Evolutionary conservation across 2,113 vertebrate genomes (phyloP), one percentile per base, ranked within the genome.

Genomic region (Dromaius novaehollandiae): DNA sequence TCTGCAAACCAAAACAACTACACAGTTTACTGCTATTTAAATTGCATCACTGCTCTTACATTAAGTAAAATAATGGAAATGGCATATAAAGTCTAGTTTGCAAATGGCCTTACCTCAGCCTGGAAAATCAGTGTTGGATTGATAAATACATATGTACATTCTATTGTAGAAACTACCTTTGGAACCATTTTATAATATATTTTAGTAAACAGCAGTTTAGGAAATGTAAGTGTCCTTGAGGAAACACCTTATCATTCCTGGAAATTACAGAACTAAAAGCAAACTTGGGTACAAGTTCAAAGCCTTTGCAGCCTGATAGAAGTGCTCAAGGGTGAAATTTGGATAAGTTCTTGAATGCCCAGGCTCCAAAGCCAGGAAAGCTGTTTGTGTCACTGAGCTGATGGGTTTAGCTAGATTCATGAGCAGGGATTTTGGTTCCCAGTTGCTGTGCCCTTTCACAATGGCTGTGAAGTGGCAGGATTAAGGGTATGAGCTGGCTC

Each of bases 101-200:
- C 26, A 88, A 74, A 56, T 44, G 7, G 56, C 17, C 0, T 1
- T n/a, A 34, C n/a, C 38, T 68, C 51, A 78, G 18, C 51, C n/a
- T 51, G n/a, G 38, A 86, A 86, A 78, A 60, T 3, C 18, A 22
- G 5, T 22, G 7, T 66, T 63, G 68, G 32, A 50, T 36, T 88
- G 86, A 74, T 40, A 70, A 92, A 42, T 19, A 18, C 14, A 73
- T 0, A 0, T 19, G 20, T 2, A n/a, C 7, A 5, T 63, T 89
- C 55, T 76, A 17, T 38, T 60, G 69, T 64, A 34, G 77, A 51
- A 84, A 82, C 11, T 30, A 6, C 28, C 28, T 70, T 75, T 61
- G 48, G 38, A 55, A 32, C 36, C 28, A 28, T 21, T 75, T 75
- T 56, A 30, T 56, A 42, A 30, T 75, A 30, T 20, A 51, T 36